A percentile compares a stretch with the other conserved stretches of the same genome.
These are phyloP conservation scores for Manduca sexta DNA, from an alignment of 1,140 invertebrate genomes.

Conservation along the genomic window DNA sequence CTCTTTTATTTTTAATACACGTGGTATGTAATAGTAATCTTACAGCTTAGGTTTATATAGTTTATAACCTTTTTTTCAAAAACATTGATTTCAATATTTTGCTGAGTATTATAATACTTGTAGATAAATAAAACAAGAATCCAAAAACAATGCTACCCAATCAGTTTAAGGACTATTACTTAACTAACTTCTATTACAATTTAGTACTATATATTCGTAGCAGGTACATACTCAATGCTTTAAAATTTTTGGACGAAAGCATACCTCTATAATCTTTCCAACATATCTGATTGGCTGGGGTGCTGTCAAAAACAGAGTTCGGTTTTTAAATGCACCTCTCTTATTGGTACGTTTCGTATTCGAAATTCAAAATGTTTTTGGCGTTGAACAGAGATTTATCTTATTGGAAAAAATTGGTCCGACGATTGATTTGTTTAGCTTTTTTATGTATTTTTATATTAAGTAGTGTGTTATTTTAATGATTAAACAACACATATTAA, in stretches of 20 bases:
- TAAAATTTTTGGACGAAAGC: conserved; percentile 51
- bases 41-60: too few relatives aligned
- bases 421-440: conserved; percentile 28
- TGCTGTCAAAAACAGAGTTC: conserved; percentile 54
- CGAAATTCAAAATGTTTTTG: conserved; percentile 34
- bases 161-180: not conserved
- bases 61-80: too few relatives aligned
- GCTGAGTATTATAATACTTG: too few relatives aligned
- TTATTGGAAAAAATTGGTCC: conserved; percentile 34
- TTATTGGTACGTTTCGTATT: conserved; percentile 42
- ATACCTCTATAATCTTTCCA: conserved; percentile 43
- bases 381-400: conserved; percentile 25
- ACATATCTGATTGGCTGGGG: conserved; percentile 53
- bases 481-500: too few relatives aligned
- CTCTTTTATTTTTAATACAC: too few relatives aligned
- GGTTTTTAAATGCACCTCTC: conserved; percentile 49
- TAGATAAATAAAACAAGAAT: too few relatives aligned
- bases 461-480: too few relatives aligned
- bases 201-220: not conserved
- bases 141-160: too few relatives aligned
- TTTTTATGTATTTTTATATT: not conserved
- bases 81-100: too few relatives aligned
- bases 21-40: too few relatives aligned
- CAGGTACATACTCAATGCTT: conserved; percentile 37
- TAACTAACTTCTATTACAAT: not conserved